These are phyloP conservation scores for Lophius americanus DNA, from an alignment of 2,797 vertebrate genomes.

Conservation along the genomic window DNA sequence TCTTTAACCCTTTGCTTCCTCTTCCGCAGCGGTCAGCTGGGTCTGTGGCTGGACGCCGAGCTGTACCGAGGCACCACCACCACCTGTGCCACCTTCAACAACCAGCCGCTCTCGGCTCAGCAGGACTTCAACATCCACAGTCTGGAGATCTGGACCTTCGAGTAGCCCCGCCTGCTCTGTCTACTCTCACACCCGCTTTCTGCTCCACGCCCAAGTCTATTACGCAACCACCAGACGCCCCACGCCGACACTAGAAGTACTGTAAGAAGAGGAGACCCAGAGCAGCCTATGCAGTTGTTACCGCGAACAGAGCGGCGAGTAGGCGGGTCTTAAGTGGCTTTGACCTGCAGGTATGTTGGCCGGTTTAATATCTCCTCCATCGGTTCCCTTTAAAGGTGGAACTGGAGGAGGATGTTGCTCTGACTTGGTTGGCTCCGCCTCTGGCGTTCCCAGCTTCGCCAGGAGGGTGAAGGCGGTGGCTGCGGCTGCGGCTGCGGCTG, in stretches of 20 bases:
- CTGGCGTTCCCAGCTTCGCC: constrained; percentile 27
- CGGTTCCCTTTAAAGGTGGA: constrained; percentile 12
- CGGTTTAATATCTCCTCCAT: constrained; percentile 15
- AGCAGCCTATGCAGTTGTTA: constrained; percentile 7
- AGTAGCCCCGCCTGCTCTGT: constrained; percentile 58
- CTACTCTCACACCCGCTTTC: constrained; percentile 17
- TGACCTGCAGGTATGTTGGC: constrained; percentile 7
- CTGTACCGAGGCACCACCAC: constrained; percentile 94
- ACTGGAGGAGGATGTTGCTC: constrained; percentile 34
- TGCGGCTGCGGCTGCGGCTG: constrained; percentile 33
- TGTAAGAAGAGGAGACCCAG: constrained; percentile 39
- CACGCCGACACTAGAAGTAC: constrained; percentile 34
- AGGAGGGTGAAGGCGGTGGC: constrained; percentile 1
- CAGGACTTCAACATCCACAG: constrained; percentile 98
- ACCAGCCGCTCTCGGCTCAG: constrained; percentile 91
- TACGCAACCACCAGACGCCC: constrained; percentile 27
- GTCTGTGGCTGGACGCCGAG: constrained; percentile 96
- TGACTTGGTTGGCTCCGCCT: constrained; percentile 63
- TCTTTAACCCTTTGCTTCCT: not conserved
- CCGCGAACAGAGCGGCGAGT: not conserved
- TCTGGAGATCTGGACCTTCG: constrained; percentile 92
- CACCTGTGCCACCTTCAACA: constrained; percentile 95
- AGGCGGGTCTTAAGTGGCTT: constrained; percentile 20
- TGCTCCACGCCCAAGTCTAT: constrained; percentile 34
- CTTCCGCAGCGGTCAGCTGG: constrained; percentile 88